Conservation (phyloP, 2,888 invertebrate genomes). For the Rotaria sp. region DNA sequence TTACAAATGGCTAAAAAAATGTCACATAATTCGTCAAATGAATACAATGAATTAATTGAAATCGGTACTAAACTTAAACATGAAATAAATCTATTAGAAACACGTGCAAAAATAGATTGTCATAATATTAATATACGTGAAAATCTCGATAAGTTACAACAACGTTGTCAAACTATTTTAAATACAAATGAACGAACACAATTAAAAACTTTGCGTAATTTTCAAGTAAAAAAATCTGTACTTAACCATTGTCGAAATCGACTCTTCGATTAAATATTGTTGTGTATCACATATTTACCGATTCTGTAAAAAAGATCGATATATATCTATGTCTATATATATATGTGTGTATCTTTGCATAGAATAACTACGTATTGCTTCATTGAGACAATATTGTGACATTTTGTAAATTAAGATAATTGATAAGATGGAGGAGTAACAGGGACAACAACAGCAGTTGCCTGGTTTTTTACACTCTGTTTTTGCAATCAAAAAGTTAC, state of each 20-base stretch:
- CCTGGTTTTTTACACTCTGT: neutral
- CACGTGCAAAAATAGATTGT: neutral
- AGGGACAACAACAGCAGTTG: neutral
- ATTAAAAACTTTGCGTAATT: slow-evolving; percentile 14
- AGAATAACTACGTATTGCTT: neutral
- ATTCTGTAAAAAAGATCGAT: neutral
- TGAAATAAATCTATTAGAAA: neutral
- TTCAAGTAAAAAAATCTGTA: slow-evolving; percentile 18
- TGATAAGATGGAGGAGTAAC: neutral
- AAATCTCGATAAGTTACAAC: slow-evolving; percentile 9
- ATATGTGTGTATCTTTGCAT: neutral
- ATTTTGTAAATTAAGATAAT: slow-evolving; percentile 10
- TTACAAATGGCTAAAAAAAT: slow-evolving; percentile 8
- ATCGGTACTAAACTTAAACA: neutral
- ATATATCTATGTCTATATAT: neutral
- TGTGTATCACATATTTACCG: neutral
- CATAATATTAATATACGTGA: slow-evolving; percentile 6
- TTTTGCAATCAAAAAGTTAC: neutral
- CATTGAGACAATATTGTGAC: neutral
- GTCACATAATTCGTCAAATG: neutral
- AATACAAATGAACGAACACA: neutral
- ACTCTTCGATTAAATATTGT: neutral
- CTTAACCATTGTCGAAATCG: slow-evolving; percentile 25
- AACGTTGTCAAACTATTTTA: slow-evolving; percentile 18
- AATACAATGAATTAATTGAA: neutral